Conservation (phyloP, 2,113 vertebrate genomes). For the Lasiurus borealis region DNA sequence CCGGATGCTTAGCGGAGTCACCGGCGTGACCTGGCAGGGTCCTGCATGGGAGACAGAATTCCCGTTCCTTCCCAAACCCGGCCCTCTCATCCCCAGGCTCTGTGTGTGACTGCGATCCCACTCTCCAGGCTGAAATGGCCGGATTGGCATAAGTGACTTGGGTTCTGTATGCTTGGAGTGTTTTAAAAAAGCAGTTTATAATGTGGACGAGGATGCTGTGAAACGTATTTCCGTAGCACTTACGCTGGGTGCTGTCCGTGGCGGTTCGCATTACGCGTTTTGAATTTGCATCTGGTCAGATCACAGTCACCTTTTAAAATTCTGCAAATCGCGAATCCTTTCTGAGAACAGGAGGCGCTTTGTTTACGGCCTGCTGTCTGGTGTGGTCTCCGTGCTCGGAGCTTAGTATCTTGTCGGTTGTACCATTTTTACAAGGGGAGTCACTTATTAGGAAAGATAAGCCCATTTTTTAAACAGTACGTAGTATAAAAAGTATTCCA, state of each 20-base stretch:
- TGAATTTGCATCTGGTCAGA: background rate
- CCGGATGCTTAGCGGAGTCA: background rate
- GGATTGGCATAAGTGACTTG: background rate
- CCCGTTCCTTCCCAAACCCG: background rate
- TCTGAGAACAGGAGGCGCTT: background rate
- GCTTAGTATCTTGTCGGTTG: background rate
- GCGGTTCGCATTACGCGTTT: background rate
- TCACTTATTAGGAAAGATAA: background rate
- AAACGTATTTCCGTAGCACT: background rate
- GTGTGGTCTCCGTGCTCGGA: background rate
- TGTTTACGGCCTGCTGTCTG: background rate
- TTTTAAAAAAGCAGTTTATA: background rate
- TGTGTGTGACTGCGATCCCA: background rate
- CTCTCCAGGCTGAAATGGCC: background rate
- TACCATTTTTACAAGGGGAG: background rate
- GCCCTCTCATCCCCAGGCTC: background rate
- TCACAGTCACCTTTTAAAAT: background rate
- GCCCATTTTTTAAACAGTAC: background rate
- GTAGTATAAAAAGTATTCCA: background rate
- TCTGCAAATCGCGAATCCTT: background rate
- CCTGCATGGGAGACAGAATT: background rate
- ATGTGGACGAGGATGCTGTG: background rate
- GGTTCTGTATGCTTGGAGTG: background rate
- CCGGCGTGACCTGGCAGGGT: background rate
- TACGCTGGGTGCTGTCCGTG: background rate